phyloP scores from a whole-genome alignment of 2,797 vertebrate genomes.

The Tragopan temminckii region DNA sequence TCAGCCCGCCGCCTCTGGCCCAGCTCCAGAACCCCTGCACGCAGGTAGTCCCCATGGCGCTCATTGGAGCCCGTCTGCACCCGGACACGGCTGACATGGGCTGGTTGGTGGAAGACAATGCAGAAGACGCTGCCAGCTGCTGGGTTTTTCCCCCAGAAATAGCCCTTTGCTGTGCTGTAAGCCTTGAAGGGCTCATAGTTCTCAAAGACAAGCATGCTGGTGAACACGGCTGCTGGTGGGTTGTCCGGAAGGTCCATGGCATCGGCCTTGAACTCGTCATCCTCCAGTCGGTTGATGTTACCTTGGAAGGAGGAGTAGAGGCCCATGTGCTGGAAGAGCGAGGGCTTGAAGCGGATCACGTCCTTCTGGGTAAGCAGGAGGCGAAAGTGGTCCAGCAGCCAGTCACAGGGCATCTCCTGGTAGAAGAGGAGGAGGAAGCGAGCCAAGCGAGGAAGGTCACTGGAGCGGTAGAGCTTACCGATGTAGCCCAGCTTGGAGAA shows the following conservation, averaged over 20 bases:
- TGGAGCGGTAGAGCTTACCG: constrained; percentile 88
- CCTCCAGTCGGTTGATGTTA: constrained; percentile 83
- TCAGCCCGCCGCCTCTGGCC: constrained; percentile 32
- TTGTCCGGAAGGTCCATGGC: constrained; percentile 68
- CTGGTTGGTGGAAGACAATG: constrained; percentile 77
- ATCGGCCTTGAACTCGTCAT: constrained; percentile 78
- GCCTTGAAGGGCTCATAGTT: constrained; percentile 81
- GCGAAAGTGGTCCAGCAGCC: constrained; percentile 87
- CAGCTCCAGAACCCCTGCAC: constrained; percentile 83
- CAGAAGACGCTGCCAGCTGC: constrained; percentile 79
- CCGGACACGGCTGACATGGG: constrained; percentile 69
- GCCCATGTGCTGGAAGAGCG: constrained; percentile 88
- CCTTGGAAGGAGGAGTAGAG: constrained; percentile 85
- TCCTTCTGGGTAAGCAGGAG: constrained; percentile 84
- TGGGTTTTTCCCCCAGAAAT: constrained; percentile 88
- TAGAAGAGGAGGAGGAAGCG: constrained; percentile 91
- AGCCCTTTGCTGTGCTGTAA: constrained; percentile 79
- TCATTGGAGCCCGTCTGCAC: constrained; percentile 81
- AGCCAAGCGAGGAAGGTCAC: constrained; percentile 83
- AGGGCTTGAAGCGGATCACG: constrained; percentile 83
- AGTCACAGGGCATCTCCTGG: constrained; percentile 90
- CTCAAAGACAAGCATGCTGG: constrained; percentile 78
- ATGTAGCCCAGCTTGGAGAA: constrained; percentile 91
- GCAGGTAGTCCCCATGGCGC: constrained; percentile 75
- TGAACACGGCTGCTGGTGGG: constrained; percentile 70